Conservation (phyloP, 2,797 vertebrate species). For the Alcedo atthis region DNA sequence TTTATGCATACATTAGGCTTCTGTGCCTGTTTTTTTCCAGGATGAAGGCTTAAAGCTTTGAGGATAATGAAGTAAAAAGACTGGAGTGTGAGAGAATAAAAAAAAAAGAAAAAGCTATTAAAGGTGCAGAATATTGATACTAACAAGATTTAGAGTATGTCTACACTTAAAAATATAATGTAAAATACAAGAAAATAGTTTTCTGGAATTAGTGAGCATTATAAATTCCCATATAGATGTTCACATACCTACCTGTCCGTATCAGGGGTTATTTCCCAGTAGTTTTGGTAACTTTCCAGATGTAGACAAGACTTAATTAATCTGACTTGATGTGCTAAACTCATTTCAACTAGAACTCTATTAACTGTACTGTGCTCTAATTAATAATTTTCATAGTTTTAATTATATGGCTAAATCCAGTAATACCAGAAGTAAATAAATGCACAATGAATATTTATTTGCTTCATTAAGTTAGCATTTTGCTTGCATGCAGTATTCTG, state of each 20-base stretch:
- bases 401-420: constrained; percentile 14
- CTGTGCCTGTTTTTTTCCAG: neutral
- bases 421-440: constrained; percentile 39
- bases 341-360: neutral
- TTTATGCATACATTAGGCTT: neutral
- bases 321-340: constrained; percentile 4
- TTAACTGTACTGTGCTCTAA: constrained; percentile 25
- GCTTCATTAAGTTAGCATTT: neutral
- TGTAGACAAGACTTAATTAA: neutral
- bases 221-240: neutral
- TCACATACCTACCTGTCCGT: neutral
- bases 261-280: neutral
- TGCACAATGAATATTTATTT: constrained; percentile 18
- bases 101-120: neutral
- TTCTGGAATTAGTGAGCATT: neutral
- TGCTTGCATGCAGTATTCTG: neutral
- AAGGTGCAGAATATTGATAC: neutral
- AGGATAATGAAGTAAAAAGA: neutral
- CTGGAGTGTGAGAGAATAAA: neutral
- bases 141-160: neutral
- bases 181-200: neutral
- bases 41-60: neutral
- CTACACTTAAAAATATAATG: neutral
- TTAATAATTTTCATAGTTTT: constrained; percentile 39
- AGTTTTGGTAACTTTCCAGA: constrained; percentile 2